Evolutionary conservation across 2,888 invertebrate species (phyloP).

Genomic region (Nephrotoma guestfalica): DNA sequence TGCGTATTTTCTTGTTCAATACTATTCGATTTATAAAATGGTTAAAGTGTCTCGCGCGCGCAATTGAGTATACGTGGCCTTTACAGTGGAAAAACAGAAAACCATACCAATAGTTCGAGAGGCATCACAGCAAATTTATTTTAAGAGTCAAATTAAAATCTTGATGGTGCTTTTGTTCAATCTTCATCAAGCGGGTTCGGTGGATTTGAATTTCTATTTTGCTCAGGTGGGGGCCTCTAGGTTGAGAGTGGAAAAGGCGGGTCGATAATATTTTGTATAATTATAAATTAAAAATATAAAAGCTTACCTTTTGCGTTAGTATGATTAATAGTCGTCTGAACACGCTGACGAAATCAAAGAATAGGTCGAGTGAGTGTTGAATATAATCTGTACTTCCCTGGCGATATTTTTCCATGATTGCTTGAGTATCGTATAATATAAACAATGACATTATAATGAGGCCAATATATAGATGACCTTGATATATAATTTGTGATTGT

Average conservation of each 20-base stretch:
- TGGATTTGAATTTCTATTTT: not conserved
- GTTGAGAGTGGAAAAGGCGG: not conserved
- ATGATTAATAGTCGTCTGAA: constrained; percentile 87
- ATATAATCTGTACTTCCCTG: constrained; percentile 88
- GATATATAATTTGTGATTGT: constrained; percentile 62
- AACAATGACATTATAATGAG: constrained; percentile 87
- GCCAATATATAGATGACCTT: constrained; percentile 75
- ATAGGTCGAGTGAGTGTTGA: constrained; percentile 80
- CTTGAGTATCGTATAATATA: constrained; percentile 93
- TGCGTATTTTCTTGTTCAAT: not conserved
- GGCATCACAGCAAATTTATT: not conserved
- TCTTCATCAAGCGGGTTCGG: not conserved
- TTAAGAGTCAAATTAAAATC: not conserved
- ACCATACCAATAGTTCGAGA: not conserved
- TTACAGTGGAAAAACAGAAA: not conserved
- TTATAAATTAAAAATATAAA: too few relatives aligned
- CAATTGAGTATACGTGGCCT: not conserved
- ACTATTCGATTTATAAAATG: not conserved
- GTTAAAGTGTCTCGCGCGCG: not conserved
- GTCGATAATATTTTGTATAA: not conserved
- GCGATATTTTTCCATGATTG: constrained; percentile 84
- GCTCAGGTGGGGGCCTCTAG: not conserved
- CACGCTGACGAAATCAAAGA: constrained; percentile 87
- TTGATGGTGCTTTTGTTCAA: not conserved
- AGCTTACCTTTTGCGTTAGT: constrained; percentile 68